A percentile compares a stretch with the other conserved stretches of the same genome.
These are phyloP conservation scores for Drosophila obscura DNA, from an alignment of 1,140 invertebrate species.

Conservation along the genomic window DNA sequence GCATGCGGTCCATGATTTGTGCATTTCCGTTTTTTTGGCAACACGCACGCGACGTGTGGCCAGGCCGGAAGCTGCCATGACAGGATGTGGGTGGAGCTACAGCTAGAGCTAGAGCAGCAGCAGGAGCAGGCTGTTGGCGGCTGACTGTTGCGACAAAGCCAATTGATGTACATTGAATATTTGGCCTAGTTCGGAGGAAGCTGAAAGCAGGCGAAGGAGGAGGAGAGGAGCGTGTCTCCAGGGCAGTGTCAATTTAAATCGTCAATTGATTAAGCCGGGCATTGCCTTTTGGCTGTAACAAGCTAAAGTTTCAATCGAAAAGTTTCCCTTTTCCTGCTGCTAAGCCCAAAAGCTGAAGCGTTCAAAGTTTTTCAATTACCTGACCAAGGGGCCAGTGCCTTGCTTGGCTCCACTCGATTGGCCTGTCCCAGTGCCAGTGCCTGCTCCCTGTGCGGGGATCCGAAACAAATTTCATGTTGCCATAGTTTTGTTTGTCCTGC, in stretches of 20 bases:
- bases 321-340: conserved; percentile 36
- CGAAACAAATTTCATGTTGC: conserved; percentile 48
- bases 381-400: conserved; percentile 36
- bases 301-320: conserved; percentile 60
- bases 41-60: conserved; percentile 23
- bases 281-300: conserved; percentile 43
- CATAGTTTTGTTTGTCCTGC: conserved; percentile 45
- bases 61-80: conserved; percentile 30
- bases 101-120: conserved; percentile 6
- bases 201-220: neutral
- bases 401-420: conserved; percentile 29
- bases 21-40: conserved; percentile 66
- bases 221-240: too few relatives aligned
- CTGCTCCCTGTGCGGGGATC: conserved; percentile 1
- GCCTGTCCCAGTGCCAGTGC: conserved; percentile 15
- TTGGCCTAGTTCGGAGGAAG: conserved; percentile 42
- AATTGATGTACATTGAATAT: conserved; percentile 45
- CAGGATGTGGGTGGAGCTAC: conserved; percentile 1
- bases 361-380: conserved; percentile 78
- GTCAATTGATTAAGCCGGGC: conserved; percentile 65
- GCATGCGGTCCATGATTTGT: conserved; percentile 66
- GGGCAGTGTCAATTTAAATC: conserved; percentile 42
- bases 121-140: neutral
- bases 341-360: conserved; percentile 50
- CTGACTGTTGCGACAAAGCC: conserved; percentile 28